Conservation (phyloP, 30 jellyfish, hydroid and myxozoan species). For the Rhopilema esculentum region DNA sequence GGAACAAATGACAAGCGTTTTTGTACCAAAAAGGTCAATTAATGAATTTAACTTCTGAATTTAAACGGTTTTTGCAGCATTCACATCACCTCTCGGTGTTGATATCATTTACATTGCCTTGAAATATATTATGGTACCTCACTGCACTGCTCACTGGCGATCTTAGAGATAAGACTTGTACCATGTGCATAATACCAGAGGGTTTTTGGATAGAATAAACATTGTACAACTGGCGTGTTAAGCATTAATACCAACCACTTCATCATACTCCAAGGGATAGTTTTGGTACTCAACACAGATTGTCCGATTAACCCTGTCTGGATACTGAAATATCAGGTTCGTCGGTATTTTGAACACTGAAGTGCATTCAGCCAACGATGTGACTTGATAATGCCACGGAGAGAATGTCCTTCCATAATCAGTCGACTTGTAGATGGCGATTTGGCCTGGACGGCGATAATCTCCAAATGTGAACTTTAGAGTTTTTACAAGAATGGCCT, state of each 20-base stretch:
- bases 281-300: constrained; percentile 80
- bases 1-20: not conserved
- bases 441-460: constrained; percentile 96
- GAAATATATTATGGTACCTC: too few relatives aligned
- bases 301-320: constrained; percentile 88
- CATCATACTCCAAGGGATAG: constrained; percentile 85
- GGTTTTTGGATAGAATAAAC: not conserved
- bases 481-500: constrained; percentile 65
- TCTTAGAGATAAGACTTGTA: not conserved
- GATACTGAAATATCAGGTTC: constrained; percentile 65
- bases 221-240: too few relatives aligned
- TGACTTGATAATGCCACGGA: constrained; percentile 90
- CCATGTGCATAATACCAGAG: not conserved
- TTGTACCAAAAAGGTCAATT: too few relatives aligned
- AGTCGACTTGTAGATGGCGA: constrained; percentile 71
- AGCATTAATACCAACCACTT: constrained; percentile 73
- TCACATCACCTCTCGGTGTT: too few relatives aligned
- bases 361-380: constrained; percentile 67
- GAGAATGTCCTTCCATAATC: constrained; percentile 76
- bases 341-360: constrained; percentile 83
- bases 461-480: constrained; percentile 77
- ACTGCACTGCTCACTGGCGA: not conserved
- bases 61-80: too few relatives aligned
- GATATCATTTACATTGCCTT: too few relatives aligned
- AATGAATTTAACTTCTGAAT: too few relatives aligned